Conservation (phyloP, 2,113 vertebrate species). For the Megaceryle maxima region DNA sequence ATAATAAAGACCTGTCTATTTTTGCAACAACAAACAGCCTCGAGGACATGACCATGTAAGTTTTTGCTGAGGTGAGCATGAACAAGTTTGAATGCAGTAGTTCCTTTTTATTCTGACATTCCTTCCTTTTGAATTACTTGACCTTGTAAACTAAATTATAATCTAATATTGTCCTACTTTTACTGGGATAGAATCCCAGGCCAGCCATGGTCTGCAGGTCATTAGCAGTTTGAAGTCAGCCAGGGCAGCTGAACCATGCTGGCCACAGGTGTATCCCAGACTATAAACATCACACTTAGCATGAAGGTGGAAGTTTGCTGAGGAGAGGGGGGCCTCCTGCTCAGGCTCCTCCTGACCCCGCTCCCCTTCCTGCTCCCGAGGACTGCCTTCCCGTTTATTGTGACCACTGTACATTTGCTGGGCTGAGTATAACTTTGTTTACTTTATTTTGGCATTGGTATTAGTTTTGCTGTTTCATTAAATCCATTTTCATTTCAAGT, state of each 20-base stretch:
- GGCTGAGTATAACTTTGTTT: neutral
- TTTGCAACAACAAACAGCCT: neutral
- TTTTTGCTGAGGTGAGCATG: neutral
- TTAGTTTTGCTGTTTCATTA: neutral
- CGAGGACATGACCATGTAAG: accelerated
- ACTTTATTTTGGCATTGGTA: neutral
- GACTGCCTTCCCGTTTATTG: neutral
- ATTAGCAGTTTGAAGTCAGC: neutral
- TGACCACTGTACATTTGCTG: neutral
- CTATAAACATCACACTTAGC: neutral
- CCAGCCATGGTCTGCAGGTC: neutral
- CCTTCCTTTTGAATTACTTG: neutral
- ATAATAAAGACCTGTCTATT: neutral
- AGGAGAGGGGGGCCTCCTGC: neutral
- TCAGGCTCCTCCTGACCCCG: neutral
- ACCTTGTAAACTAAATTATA: neutral
- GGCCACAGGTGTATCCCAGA: neutral
- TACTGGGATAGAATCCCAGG: neutral
- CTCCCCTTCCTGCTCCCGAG: neutral
- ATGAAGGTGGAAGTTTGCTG: neutral
- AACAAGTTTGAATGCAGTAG: neutral
- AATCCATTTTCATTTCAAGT: neutral
- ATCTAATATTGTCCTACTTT: neutral
- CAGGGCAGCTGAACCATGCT: neutral
- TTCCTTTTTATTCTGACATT: neutral